Conservation (phyloP, 2,113 vertebrate genomes). For the Gambusia holbrooki region DNA sequence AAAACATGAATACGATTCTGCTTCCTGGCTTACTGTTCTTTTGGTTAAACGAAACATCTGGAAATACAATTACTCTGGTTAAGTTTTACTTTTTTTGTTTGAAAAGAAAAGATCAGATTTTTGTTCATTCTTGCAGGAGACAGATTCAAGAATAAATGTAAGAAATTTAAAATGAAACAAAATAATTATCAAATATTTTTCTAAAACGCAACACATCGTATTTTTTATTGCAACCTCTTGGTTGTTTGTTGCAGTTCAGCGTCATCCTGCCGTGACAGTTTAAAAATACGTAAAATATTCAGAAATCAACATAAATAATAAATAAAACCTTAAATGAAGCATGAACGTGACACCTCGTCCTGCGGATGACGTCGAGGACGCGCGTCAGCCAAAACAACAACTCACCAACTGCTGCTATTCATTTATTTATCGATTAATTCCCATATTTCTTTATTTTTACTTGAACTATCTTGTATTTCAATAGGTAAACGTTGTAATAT, state of each 20-base stretch:
- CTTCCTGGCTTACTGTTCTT: no score
- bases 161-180: no score
- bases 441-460: background rate
- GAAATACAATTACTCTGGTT: constrained; percentile 1
- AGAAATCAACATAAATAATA: background rate
- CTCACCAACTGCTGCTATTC: background rate
- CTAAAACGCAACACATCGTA: no score
- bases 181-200: no score
- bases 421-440: background rate
- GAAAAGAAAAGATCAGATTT: no score
- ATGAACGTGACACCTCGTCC: background rate
- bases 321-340: background rate
- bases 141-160: no score
- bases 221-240: background rate
- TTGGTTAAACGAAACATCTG: no score
- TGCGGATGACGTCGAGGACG: constrained; percentile 23
- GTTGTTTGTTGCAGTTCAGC: constrained; percentile 13
- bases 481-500: background rate
- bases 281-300: background rate
- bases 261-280: constrained; percentile 23
- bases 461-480: background rate
- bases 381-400: constrained; percentile 20
- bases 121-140: no score
- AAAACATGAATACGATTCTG: background rate
- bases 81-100: constrained; percentile 33